Conservation (phyloP, 2,113 vertebrate species). For the Corapipo altera region DNA sequence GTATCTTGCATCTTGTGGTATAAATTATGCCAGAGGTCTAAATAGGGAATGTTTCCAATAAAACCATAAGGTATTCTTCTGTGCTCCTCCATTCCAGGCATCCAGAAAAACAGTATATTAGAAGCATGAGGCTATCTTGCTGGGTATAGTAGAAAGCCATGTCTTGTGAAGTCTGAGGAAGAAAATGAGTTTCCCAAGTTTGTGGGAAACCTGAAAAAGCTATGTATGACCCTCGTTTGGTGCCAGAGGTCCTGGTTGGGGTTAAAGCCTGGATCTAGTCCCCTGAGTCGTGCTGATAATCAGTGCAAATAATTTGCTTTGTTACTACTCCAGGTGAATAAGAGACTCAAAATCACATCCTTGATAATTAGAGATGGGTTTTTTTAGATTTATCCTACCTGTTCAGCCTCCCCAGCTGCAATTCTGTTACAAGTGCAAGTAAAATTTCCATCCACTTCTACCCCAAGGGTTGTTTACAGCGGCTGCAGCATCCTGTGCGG, state of each 20-base stretch:
- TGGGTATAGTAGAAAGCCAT: not conserved
- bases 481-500: accelerated
- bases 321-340: not conserved
- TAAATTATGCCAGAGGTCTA: not conserved
- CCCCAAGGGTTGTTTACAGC: not conserved
- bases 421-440: not conserved
- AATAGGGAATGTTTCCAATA: not conserved
- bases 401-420: not conserved
- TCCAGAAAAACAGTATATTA: not conserved
- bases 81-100: not conserved
- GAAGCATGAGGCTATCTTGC: not conserved
- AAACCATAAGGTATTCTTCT: not conserved
- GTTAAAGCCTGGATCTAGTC: not conserved
- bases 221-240: not conserved
- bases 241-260: not conserved
- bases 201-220: not conserved
- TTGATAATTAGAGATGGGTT: not conserved
- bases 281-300: not conserved
- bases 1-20: not conserved
- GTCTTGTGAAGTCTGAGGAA: not conserved
- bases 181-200: not conserved
- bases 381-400: not conserved
- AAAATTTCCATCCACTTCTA: not conserved
- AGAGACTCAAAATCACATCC: not conserved
- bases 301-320: not conserved